Conservation (phyloP, 2,888 invertebrate genomes). For the Tipula confusa region DNA sequence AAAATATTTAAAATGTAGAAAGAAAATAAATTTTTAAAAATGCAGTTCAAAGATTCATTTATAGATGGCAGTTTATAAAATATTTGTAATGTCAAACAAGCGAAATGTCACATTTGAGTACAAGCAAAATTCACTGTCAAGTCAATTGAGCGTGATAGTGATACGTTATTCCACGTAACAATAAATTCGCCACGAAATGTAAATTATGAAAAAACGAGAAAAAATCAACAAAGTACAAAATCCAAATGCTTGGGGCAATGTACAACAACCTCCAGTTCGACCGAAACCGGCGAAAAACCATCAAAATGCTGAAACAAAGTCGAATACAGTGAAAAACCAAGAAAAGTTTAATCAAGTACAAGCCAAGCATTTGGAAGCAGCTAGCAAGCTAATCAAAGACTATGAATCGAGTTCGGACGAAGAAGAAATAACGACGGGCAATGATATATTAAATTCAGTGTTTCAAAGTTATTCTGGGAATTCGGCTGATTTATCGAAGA, state of each 20-base stretch:
- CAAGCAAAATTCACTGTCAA: neutral
- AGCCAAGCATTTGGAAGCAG: conserved; percentile 51
- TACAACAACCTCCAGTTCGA: neutral
- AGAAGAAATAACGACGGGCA: conserved; percentile 52
- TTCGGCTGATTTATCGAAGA: conserved; percentile 53
- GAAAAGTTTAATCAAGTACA: conserved; percentile 51
- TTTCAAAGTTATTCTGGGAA: conserved; percentile 53
- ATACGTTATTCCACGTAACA: neutral
- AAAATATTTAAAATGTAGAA: neutral
- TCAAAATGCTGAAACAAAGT: neutral
- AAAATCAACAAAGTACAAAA: neutral
- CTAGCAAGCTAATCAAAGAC: conserved; percentile 51
- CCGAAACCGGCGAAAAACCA: neutral
- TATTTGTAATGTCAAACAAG: neutral
- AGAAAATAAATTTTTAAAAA: neutral
- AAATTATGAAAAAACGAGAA: neutral
- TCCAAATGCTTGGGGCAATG: neutral
- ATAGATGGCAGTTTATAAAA: neutral
- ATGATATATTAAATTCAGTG: conserved; percentile 52
- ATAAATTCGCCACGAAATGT: neutral
- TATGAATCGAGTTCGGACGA: conserved; percentile 55
- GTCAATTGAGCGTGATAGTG: neutral
- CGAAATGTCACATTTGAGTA: neutral
- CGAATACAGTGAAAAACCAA: neutral
- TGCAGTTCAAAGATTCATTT: neutral